Evolutionary conservation across 2,888 invertebrate species (phyloP).

Genomic region (Macaria notata): DNA sequence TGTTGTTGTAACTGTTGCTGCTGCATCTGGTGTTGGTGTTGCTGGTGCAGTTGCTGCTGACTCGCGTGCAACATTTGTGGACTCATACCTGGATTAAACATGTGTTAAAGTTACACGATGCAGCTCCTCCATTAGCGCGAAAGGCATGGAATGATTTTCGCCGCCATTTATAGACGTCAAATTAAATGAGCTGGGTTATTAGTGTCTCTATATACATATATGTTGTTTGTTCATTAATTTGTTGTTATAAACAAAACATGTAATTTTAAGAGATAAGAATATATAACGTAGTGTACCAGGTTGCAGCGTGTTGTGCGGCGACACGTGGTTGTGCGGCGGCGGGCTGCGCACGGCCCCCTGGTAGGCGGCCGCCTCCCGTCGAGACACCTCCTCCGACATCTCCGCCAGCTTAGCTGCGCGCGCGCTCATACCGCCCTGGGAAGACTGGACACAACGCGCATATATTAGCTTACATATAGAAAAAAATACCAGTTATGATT

Average conservation of each 20-base stretch:
- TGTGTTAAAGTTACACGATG: too few relatives aligned
- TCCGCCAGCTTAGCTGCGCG: conserved; percentile 87
- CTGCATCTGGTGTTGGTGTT: conserved; percentile 50
- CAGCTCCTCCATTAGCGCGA: too few relatives aligned
- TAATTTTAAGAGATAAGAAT: too few relatives aligned
- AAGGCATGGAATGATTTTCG: too few relatives aligned
- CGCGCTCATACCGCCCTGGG: conserved; percentile 52
- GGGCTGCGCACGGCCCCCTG: conserved; percentile 19
- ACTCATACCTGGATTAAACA: conserved; percentile 32
- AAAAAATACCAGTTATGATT: too few relatives aligned
- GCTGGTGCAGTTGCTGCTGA: conserved; percentile 25
- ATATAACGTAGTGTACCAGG: conserved; percentile 34
- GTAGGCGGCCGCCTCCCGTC: conserved; percentile 78
- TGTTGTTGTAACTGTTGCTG: conserved; percentile 39
- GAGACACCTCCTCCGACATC: conserved; percentile 90
- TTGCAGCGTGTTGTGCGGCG: conserved; percentile 38
- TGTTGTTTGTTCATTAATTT: too few relatives aligned
- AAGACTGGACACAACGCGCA: conserved; percentile 34
- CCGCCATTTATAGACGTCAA: too few relatives aligned
- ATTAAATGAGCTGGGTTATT: too few relatives aligned
- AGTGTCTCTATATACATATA: too few relatives aligned
- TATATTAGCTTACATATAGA: too few relatives aligned
- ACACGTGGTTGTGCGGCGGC: conserved; percentile 38
- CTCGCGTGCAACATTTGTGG: conserved; percentile 38
- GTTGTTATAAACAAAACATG: too few relatives aligned